Percentiles rank a stretch among this genome's conserved stretches.
Evolutionary conservation across 2,888 invertebrate species (phyloP).

Genomic region (Cryptus armator): DNA sequence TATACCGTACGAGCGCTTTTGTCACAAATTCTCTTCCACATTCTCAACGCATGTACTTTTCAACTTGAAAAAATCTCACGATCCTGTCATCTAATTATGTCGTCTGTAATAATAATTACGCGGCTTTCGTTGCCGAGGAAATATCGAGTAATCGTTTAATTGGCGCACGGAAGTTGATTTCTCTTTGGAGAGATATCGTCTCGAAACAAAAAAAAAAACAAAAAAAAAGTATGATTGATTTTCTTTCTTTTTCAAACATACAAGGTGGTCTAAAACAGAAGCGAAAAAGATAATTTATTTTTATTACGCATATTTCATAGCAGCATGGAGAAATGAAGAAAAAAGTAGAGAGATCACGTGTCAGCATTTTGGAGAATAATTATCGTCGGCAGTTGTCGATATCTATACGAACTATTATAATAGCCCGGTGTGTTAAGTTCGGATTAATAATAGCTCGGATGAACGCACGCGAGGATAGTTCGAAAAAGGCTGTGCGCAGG

Average conservation of each 20-base stretch:
- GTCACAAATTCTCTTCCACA: neutral
- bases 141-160: constrained; percentile 1
- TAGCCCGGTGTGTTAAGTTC: constrained; percentile 63
- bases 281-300: neutral
- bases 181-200: no score
- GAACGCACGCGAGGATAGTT: constrained; percentile 60
- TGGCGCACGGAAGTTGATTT: no score
- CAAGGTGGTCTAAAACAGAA: neutral
- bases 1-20: constrained; percentile 2
- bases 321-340: neutral
- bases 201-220: no score
- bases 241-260: neutral
- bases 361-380: constrained; percentile 50
- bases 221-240: no score
- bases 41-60: neutral
- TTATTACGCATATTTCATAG: neutral
- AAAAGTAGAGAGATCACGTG: constrained; percentile 59
- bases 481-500: constrained; percentile 24
- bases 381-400: constrained; percentile 50
- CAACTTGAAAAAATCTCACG: neutral
- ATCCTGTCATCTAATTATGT: neutral
- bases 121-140: neutral
- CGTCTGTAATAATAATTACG: constrained; percentile 3
- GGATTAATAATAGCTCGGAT: constrained; percentile 68
- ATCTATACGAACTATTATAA: constrained; percentile 57